These are phyloP conservation scores for Dendrolimus houi DNA, from an alignment of 2,888 invertebrate species.

Conservation along the genomic window DNA sequence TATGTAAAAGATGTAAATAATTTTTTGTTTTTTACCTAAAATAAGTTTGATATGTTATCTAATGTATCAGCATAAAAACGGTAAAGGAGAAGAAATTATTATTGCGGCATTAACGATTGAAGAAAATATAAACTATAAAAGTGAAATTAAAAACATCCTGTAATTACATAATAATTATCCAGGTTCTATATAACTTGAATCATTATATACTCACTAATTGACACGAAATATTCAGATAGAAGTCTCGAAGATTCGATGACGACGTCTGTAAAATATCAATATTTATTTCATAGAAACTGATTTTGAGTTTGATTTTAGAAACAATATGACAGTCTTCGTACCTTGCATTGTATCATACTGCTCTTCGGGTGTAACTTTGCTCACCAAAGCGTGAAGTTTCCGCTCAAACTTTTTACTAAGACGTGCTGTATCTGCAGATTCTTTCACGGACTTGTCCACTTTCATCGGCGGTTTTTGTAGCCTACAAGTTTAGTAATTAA, in stretches of 20 bases:
- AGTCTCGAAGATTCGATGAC: constrained; percentile 48
- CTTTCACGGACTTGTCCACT: constrained; percentile 46
- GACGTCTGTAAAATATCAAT: constrained; percentile 39
- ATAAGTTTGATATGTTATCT: no score
- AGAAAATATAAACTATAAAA: no score
- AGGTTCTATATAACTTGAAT: no score
- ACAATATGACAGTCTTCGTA: constrained; percentile 9
- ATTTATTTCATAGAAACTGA: not conserved
- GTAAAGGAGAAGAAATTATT: no score
- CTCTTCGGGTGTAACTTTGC: constrained; percentile 28
- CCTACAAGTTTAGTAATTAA: constrained; percentile 12
- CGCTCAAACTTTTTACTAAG: constrained; percentile 58
- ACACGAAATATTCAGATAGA: constrained; percentile 49
- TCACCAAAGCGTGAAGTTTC: constrained; percentile 39
- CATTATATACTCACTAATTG: constrained; percentile 37
- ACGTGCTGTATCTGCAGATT: constrained; percentile 45
- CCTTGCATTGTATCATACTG: constrained; percentile 54
- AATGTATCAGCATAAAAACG: no score
- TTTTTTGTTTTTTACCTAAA: no score
- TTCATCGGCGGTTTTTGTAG: constrained; percentile 28
- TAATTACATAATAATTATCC: no score
- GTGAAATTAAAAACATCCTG: no score
- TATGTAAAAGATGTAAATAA: no score
- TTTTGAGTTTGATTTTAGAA: no score
- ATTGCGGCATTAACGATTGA: no score